Evolutionary conservation across 2,797 vertebrate species (phyloP), one percentile per base, ranked within the genome.

Genomic region (Craterocephalus amniculus): DNA sequence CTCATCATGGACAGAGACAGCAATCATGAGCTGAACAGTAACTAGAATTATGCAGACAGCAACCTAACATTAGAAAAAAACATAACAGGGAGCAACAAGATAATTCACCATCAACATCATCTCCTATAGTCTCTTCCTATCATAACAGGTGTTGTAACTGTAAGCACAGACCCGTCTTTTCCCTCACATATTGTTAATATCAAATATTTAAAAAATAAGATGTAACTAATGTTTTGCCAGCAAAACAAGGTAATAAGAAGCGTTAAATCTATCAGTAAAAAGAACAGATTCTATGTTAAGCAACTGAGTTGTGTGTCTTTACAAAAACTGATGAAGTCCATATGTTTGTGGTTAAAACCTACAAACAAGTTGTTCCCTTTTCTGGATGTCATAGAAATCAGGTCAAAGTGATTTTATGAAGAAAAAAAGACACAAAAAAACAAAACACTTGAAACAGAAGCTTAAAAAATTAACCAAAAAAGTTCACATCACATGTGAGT

Each of bases 21-120:
- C 84, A 87, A 85, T 83, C 85, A 84, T 82, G 63, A 76, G 72
- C 61, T 78, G 36, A 79, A 66, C 77, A 55, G 74, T 70, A 78
- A 71, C 73, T 81, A 77, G 87, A 86, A 87, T 80, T 69, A 90
- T 83, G 76, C 70, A 66, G 81, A 76, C 75, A 55, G 74, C 75
- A 86, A 84, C 85, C 83, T 72, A 83, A 79, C 81, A 87, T 89
- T 87, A 88, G 49, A 29, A 63, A 29, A 63, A 73, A 85, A 74
- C 74, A 70, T 54, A 70, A 73, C 34, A 59, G 58, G 63, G 59
- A 55, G 55, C 63, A 51, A 70, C 11, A 52, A 64, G 65, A 72
- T 40, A 55, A 76, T 76, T 76, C 74, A 68, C 40, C 64, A 74
- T 67, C 31, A 45, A 43, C 43, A 45, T 10, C 14, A 18, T n/a